Conservation (phyloP, 2,113 vertebrate genomes). For the Sciurus niger region DNA sequence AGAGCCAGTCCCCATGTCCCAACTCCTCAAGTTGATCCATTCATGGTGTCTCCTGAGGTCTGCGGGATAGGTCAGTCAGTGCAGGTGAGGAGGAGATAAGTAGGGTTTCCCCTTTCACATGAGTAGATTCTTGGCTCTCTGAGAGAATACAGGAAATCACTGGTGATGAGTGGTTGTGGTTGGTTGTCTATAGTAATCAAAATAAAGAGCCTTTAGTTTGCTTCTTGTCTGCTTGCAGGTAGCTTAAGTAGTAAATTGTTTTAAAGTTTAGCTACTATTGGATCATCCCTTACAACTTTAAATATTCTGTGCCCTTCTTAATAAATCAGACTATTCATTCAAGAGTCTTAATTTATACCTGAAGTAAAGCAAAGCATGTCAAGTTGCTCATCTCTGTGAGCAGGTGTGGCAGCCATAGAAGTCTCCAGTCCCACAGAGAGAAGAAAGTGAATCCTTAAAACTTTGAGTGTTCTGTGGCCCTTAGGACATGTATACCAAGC, state of each 20-base stretch:
- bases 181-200: background rate
- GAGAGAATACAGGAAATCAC: background rate
- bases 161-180: background rate
- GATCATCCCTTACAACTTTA: background rate
- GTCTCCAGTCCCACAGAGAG: background rate
- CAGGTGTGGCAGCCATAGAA: background rate
- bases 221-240: background rate
- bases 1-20: accelerated
- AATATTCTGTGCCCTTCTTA: background rate
- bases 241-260: background rate
- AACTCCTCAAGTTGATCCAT: background rate
- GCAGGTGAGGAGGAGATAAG: background rate
- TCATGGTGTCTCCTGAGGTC: background rate
- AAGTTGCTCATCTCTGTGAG: background rate
- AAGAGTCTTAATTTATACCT: background rate
- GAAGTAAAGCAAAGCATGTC: background rate
- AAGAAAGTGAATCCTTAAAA: background rate
- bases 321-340: background rate
- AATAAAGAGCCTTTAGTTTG: background rate
- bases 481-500: background rate
- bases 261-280: background rate
- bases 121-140: background rate
- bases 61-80: background rate
- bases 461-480: background rate
- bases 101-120: background rate